A percentile compares a stretch with the other conserved stretches of the same genome.
Conservation (phyloP, 2,888 invertebrate genomes). For the Sthenelais limicola region DNA sequence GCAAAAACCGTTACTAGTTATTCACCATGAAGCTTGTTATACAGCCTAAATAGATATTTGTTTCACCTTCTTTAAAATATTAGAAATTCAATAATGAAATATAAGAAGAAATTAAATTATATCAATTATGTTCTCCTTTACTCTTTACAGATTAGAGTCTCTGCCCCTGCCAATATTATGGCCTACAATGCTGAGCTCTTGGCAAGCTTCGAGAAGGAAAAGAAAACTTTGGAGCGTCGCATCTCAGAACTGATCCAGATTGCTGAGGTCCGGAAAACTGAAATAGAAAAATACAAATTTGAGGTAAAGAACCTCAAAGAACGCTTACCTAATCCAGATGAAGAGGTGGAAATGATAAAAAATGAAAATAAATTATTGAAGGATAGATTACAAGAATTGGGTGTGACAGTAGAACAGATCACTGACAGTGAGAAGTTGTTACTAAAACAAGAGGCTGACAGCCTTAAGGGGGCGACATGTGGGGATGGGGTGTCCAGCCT, state of each 20-base stretch:
- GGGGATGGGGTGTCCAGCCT: slow-evolving; percentile 10
- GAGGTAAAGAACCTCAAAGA: slow-evolving; percentile 72
- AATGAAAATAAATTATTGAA: slow-evolving; percentile 70
- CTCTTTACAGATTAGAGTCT: slow-evolving; percentile 54
- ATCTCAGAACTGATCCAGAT: slow-evolving; percentile 73
- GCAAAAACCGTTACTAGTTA: too few relatives aligned
- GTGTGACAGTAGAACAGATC: slow-evolving; percentile 70
- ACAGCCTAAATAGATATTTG: too few relatives aligned
- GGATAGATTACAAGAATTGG: slow-evolving; percentile 70
- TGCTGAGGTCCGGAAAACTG: slow-evolving; percentile 72
- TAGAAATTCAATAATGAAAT: too few relatives aligned
- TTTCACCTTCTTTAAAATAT: too few relatives aligned
- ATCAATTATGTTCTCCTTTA: too few relatives aligned
- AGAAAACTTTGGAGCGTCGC: slow-evolving; percentile 70
- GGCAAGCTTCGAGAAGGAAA: slow-evolving; percentile 72
- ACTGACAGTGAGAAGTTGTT: slow-evolving; percentile 73
- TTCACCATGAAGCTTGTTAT: too few relatives aligned
- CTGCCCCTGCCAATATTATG: slow-evolving; percentile 67
- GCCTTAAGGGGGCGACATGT: slow-evolving; percentile 17
- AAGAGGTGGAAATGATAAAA: slow-evolving; percentile 67
- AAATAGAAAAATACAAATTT: slow-evolving; percentile 73
- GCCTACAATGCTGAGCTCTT: slow-evolving; percentile 71
- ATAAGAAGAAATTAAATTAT: too few relatives aligned
- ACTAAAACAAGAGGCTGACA: slow-evolving; percentile 54
- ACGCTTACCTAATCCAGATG: slow-evolving; percentile 59